These are phyloP conservation scores for Mesitornis unicolor DNA, from an alignment of 2,113 vertebrate species.

Conservation along the genomic window DNA sequence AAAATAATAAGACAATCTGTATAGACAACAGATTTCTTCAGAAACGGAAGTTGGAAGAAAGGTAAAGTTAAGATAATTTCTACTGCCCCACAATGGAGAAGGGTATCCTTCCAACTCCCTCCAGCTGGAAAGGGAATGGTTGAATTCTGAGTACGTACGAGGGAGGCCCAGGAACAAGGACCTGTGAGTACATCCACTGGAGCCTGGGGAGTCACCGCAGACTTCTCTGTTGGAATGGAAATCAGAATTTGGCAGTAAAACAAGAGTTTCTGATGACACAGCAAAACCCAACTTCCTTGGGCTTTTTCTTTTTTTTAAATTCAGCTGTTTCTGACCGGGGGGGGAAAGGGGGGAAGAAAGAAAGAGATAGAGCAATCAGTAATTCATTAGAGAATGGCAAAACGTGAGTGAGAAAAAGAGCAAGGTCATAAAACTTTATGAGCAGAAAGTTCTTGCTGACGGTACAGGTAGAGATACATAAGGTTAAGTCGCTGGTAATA, in stretches of 20 bases:
- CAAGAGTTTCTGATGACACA: neutral
- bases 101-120: neutral
- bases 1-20: neutral
- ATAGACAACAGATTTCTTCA: neutral
- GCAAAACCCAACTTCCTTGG: neutral
- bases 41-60: neutral
- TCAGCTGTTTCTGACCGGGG: neutral
- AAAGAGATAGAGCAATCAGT: neutral
- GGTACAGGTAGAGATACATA: neutral
- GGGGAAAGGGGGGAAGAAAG: too few species aligned
- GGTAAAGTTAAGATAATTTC: neutral
- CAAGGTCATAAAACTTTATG: neutral
- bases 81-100: accelerated
- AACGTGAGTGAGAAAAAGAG: neutral
- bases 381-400: neutral
- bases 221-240: neutral
- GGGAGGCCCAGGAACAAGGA: neutral
- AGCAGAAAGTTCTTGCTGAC: neutral
- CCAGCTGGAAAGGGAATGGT: neutral
- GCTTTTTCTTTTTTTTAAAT: neutral
- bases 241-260: neutral
- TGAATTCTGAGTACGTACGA: accelerated
- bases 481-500: neutral
- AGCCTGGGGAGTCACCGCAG: neutral
- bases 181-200: accelerated